Base-by-base conservation (phyloP, 2,888 invertebrate genomes). In the Lithophane semibrunnea region DNA sequence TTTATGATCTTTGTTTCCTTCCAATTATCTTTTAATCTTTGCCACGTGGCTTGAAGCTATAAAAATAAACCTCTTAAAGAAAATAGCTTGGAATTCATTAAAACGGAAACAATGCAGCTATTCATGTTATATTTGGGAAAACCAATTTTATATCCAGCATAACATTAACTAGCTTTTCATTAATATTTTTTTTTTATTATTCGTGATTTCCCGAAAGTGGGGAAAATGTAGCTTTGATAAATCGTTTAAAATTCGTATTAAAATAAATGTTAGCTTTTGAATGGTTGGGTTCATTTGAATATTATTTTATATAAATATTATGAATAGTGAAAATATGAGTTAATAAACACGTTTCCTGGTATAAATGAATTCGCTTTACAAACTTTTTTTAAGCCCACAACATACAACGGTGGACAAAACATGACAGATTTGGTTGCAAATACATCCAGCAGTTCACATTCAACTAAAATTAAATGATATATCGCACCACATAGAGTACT, bases 1-100 rank as follows among this genome's bases (percentile, higher is more conserved):
- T 75, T 56, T 56, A 75, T 42, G 29, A 65, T 49, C 37, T 29
- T 58, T 65, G 47, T 64, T 37, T 24, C 21, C 21, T 24, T 74
- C 49, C 13, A 58, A 56, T 58, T 76, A 74, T 74, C 47, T 64
- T 74, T 49, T 74, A 58, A 76, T 58, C 56, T 58, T 74, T 49
- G 47, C 64, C 37, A 49, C 24, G 64, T 63, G 56, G 24, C 47
- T 24, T 24, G 37, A n/a, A 74, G 47, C 47, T 49, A 74, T 42
- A 8, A 24, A 65, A 74, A 65, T 12, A 37, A 58, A 47, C 47
- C 0, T 49, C 12, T 42, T 24, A 12, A 24, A 13, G 64, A 58
- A 65, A 65, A 65, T 42, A 16, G 12, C 47, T 4, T 16, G 8
- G 47, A 70, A 70, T 70, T 70, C 49, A 60, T 49, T 74, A 70